A percentile compares a stretch with the other conserved stretches of the same genome.
Conservation (phyloP, 2,888 invertebrate genomes). For the Nipponacmea schrenckii region DNA sequence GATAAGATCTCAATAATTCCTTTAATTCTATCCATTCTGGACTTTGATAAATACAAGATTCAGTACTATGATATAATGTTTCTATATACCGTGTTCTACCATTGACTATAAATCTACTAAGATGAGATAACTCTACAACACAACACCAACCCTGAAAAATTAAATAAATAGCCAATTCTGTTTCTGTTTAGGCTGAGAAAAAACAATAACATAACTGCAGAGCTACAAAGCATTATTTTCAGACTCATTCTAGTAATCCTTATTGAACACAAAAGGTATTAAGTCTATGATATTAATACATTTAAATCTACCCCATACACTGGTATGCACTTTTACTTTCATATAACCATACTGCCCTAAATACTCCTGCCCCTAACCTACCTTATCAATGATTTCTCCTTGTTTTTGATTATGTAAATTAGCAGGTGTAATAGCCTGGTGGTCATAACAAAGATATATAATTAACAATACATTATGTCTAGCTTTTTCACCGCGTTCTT, state of each 20-base stretch:
- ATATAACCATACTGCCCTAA: no score
- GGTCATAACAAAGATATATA: slow-evolving; percentile 46
- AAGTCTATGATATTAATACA: no score
- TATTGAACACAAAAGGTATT: no score
- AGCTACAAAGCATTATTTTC: no score
- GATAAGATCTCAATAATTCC: slow-evolving; percentile 26
- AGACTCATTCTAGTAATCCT: no score
- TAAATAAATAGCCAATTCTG: no score
- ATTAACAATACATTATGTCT: slow-evolving; percentile 56
- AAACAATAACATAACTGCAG: no score
- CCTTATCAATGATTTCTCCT: slow-evolving; percentile 55
- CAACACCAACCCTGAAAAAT: slow-evolving; percentile 57
- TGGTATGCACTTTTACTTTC: no score
- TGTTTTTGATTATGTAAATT: slow-evolving; percentile 50
- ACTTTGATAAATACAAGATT: slow-evolving; percentile 40
- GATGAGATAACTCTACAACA: slow-evolving; percentile 55
- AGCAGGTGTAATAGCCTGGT: slow-evolving; percentile 53
- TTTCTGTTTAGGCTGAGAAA: no score
- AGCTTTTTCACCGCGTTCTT: slow-evolving; percentile 58
- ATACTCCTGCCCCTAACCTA: slow-evolving; percentile 20
- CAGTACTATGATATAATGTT: slow-evolving; percentile 39
- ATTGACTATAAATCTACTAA: slow-evolving; percentile 49
- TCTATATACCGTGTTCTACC: slow-evolving; percentile 55
- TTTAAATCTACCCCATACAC: no score
- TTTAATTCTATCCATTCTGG: slow-evolving; percentile 41